Evolutionary conservation across 2,113 vertebrate genomes (phyloP), one percentile per base, ranked within the genome.

Genomic region (Notarius quadriscutis): DNA sequence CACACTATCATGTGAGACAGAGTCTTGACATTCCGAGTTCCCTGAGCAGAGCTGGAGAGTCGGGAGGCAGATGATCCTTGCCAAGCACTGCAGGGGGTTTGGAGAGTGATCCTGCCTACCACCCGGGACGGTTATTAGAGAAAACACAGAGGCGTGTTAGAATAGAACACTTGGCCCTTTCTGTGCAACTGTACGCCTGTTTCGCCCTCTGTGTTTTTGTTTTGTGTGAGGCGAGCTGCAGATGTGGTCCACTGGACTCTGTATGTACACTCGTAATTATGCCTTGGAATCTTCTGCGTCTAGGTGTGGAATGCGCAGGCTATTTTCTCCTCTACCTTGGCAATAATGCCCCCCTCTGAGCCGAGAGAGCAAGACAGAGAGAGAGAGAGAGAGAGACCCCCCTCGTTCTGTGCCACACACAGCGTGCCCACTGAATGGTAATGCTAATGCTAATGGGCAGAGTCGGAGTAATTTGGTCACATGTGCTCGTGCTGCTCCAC

Each of bases 11-110:
- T 51, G 55, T 48, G 20, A 92, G 92, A 92, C 87, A 91, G 93
- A 93, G 94, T 91, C 92, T 92, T 95, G 88, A 92, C 89, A 95
- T 94, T 95, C 94, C 94, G 89, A 86, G 90, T 84, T 62, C 80
- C 63, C 92, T 91, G 51, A 79, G 91, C 89, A 90, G 93, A 92
- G 92, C 93, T 91, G 91, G 92, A 92, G 83, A 91, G 92, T 93
- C 91, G 91, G 93, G 50, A 71, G 78, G 78, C 30, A 10, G 25
- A 60, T 2, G 57, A 69, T 81, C 82, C 41, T 1, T 58, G 84
- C 71, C 79, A 48, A 78, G 41, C 51, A 25, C 87, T 41, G 58
- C 86, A 72, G 65, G 84, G 87, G 84, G 84, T 34, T 74, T 88
- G 20, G 62, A 74, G 50, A 22, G 41, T 30, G 80, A 41, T 27